These are phyloP conservation scores for Epizoanthus rinbou DNA, from an alignment of 92 coral and sea anemone species.

Conservation along the genomic window DNA sequence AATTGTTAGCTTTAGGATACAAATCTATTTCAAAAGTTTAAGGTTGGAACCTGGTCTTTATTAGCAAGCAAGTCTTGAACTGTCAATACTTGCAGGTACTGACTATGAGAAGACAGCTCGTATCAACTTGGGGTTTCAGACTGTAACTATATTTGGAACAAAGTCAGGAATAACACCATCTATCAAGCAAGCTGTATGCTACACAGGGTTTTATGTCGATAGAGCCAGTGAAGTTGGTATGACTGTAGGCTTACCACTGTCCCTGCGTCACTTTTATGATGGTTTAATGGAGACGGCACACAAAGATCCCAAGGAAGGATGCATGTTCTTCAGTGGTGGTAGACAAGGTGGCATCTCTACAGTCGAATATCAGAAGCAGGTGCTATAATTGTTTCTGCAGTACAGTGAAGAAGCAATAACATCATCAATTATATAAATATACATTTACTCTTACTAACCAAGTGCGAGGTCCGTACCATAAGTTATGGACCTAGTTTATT, in stretches of 20 bases:
- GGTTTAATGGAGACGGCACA: slow-evolving; percentile 39
- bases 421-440: no score
- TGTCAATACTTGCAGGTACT: background rate
- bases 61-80: background rate
- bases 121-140: slow-evolving; percentile 23
- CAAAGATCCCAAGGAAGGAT: slow-evolving; percentile 34
- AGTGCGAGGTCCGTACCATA: background rate
- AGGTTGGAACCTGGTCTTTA: background rate
- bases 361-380: slow-evolving; percentile 29
- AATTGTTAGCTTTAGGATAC: background rate
- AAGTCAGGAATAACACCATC: slow-evolving; percentile 30
- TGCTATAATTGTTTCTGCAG: background rate
- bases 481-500: no score
- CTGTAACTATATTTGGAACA: slow-evolving; percentile 22
- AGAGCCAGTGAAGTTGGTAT: slow-evolving; percentile 34
- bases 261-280: slow-evolving; percentile 24
- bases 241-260: slow-evolving; percentile 12
- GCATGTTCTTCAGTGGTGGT: slow-evolving; percentile 40
- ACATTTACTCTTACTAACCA: background rate
- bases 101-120: slow-evolving; percentile 33
- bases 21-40: background rate
- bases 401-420: background rate
- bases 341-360: slow-evolving; percentile 19
- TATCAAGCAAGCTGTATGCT: slow-evolving; percentile 17
- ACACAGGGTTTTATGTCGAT: slow-evolving; percentile 19